Base-by-base conservation (phyloP, 1,140 invertebrate genomes). In the Eciton burchellii region DNA sequence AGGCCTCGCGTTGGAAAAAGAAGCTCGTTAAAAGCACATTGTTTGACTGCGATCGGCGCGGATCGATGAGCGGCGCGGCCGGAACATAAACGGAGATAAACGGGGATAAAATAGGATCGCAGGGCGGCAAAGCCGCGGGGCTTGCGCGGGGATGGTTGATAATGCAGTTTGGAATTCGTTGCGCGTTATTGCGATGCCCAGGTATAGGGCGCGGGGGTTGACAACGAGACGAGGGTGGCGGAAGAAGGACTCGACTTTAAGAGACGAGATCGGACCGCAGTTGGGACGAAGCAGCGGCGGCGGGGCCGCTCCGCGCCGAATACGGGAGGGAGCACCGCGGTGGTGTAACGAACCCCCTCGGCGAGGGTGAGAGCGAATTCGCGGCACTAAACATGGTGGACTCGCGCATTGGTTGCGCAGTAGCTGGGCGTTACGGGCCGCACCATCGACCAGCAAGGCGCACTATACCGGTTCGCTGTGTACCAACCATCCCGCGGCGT, bases 21-120 rank as follows among this genome's bases (percentile, higher is more conserved):
- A 85, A 90, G 90, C 83, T 82, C 90, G 90, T 91, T 90, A 89
- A 90, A 91, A 91, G 89, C 82, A 81, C 83, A 84, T 68, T 84
- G 82, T 83, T 84, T 56, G 52, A 72, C 72, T 73, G 82, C 66
- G 83, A 76, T 84, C 63, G 56, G 52, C 41, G 43, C 54, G 45
- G 45, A n/a, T 45, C 57, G 59, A 65, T 57, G 49, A 45, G n/a
- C 47, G 57, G 57, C 41, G 41, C 74, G 79, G 62, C n/a, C n/a
- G 54, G 82, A n/a, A n/a, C n/a, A 59, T 84, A 77, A 66, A 81
- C 72, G n/a, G 72, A 52, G 29, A 43, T 60, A 65, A 71, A 71
- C 60, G 71, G 79, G 84, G 77, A 79, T 79, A 70, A 68, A 70
- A 70, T 56, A 79, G 74, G 29, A 79, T 79, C 47, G 49, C 45